Conservation (phyloP, 1,140 invertebrate species). For the Psilanteris sp. region DNA sequence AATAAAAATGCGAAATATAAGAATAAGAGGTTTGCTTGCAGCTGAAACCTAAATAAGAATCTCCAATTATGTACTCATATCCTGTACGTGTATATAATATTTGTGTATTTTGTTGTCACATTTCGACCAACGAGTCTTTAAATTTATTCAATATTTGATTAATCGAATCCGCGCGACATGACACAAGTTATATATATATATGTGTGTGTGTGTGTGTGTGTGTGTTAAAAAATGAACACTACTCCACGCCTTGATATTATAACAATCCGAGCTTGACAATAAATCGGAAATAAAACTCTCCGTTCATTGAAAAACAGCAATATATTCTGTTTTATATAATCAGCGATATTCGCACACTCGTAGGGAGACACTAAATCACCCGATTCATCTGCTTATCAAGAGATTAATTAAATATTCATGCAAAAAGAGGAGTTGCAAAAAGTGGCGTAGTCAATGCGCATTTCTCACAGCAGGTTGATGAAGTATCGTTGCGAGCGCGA, state of each 20-base stretch:
- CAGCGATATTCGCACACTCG: slow-evolving; percentile 23
- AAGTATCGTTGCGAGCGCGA: slow-evolving; percentile 16
- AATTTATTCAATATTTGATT: too few species aligned
- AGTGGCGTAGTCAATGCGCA: slow-evolving; percentile 23
- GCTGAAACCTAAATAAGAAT: too few species aligned
- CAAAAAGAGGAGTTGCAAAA: slow-evolving; percentile 18
- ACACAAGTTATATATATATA: too few species aligned
- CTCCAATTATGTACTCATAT: too few species aligned
- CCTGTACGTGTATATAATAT: too few species aligned
- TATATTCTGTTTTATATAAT: slow-evolving; percentile 38
- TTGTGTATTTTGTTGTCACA: too few species aligned
- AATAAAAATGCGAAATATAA: too few species aligned
- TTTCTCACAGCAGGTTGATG: slow-evolving; percentile 43
- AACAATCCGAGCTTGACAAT: slow-evolving; percentile 6
- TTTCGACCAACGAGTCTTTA: too few species aligned
- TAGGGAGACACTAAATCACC: slow-evolving; percentile 26
- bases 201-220: too few species aligned
- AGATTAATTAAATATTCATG: slow-evolving; percentile 49
- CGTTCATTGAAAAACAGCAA: slow-evolving; percentile 37
- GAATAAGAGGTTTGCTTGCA: too few species aligned
- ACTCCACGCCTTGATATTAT: slow-evolving; percentile 11
- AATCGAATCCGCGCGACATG: too few species aligned
- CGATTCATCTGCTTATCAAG: slow-evolving; percentile 49
- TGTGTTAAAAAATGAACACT: slow-evolving; percentile 5
- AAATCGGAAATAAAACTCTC: slow-evolving; percentile 35